Base-by-base conservation (phyloP, 1,140 invertebrate species). In the Penaeus vannamei region DNA sequence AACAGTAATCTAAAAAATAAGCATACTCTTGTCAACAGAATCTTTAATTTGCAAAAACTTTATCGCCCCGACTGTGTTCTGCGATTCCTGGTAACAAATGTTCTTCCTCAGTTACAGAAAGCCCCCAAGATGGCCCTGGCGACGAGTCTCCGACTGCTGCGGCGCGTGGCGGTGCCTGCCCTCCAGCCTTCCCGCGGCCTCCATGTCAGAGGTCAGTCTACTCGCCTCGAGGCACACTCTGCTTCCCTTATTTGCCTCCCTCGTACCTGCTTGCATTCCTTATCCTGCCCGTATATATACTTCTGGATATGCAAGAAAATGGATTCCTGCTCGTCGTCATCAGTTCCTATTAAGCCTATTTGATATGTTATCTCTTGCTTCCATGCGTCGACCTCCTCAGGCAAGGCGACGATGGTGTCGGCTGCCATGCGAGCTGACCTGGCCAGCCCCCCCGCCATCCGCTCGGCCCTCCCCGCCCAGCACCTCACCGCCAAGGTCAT, bases 401-500 rank as follows among this genome's bases (percentile, higher is more conserved):
- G 79, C 19, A 91, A 86, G 26, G 85, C 90, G 17, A 91, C 85
- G 3, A 64, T 89, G 66, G 90, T 86, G 64, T 61, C 90, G 1
- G 46, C 80, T n/a, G 66, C 86, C 42, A 10, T 88, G 22, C 20
- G 36, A 14, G 53, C 87, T 17, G 87, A 86, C 1, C 26, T 42
- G 62, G 36, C 76, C 29, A 62, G 36, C 32, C 62, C 89, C 7
- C 90, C 91, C 0, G 64, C 62, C 46, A 91, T 92, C 23, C 89
- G 88, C 0, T 91, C 91, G 5, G 92, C 90, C 17, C 77, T 92
- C 1, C 91, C 92, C 2, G 90, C 91, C 0, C 90, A 89, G 19
- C 91, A 92, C 46, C 87, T 89, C 20, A 86, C 92, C 7, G 88
- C 91, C 59, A 93, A 92, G 88, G 93, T 98, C 66, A 92, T 92